phyloP scores from a whole-genome alignment of 2,797 vertebrate species.

The Cuculus canorus region DNA sequence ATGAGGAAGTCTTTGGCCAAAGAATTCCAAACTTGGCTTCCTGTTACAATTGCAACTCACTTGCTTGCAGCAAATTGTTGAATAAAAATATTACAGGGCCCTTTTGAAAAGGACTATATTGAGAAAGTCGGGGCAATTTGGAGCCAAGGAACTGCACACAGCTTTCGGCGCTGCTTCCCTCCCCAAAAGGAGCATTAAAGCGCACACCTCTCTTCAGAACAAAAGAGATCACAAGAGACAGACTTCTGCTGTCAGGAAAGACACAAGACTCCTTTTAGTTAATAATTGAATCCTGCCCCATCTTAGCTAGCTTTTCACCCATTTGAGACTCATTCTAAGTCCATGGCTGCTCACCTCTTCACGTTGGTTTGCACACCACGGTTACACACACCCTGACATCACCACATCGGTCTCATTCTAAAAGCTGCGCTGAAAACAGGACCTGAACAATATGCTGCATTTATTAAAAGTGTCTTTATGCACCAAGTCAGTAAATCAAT shows the following conservation, averaged over 20 bases:
- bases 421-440: not conserved
- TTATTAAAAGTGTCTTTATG: not conserved
- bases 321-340: not conserved
- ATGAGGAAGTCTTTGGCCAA: not conserved
- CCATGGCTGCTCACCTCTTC: not conserved
- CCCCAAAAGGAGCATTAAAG: not conserved
- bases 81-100: not conserved
- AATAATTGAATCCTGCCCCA: not conserved
- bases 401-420: not conserved
- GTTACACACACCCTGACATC: not conserved
- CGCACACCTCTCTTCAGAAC: rapidly evolving
- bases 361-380: not conserved
- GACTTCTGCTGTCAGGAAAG: not conserved
- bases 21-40: not conserved
- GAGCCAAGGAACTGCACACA: not conserved
- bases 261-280: not conserved
- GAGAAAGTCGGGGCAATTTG: not conserved
- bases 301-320: not conserved
- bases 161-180: not conserved
- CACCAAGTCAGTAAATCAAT: not conserved
- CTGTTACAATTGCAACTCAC: not conserved
- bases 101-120: not conserved
- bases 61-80: not conserved
- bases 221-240: not conserved
- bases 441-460: not conserved